Base-by-base conservation (phyloP, 2,888 invertebrate species). In the Drosophila pegasa region DNA sequence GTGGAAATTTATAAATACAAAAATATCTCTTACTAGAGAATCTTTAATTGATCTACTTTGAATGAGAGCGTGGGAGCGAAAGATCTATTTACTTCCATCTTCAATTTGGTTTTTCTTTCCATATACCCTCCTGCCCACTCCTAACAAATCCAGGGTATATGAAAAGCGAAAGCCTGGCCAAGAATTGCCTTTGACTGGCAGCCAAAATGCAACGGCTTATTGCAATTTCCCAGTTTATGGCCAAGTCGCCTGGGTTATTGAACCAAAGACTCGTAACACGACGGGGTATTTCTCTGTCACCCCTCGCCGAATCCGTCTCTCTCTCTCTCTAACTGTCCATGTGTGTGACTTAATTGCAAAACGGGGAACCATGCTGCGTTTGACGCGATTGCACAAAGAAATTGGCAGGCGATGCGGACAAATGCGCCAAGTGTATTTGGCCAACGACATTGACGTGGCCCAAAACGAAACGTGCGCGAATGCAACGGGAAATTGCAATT, bases 361-460 rank as follows among this genome's bases (percentile, higher is more conserved):
- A 52, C 25, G 38, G 54, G 51, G 62, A 51, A 69, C 33, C 71
- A 59, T 56, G 71, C 59, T 71, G 77, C 45, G 45, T n/a, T 45
- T 29, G 3, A 45, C 16, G 55, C 82, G 76, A 81, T 85, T 87
- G 88, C 88, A 85, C 20, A 82, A 78, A 82, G 79, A 82, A 88
- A 86, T 83, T 88, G 76, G 73, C 83, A 75, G 59, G 61, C 71
- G 33, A 50, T 22, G 51, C 51, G 20, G 62, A 51, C 48, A 77
- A 74, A 71, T 74, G 65, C 77, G 77, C 58, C 56, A 66, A 71
- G 52, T 48, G 64, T 47, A 45, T 52, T 80, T 84, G 74, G 85
- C 66, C 69, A 70, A 70, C 76, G 68, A 70, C 74, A 78, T 76
- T 76, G 71, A 76, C 61, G 58, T 67, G 60, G 56, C 51, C 40